Evolutionary conservation across 2,113 vertebrate genomes (phyloP).

Genomic region (Vanacampus margaritifer): DNA sequence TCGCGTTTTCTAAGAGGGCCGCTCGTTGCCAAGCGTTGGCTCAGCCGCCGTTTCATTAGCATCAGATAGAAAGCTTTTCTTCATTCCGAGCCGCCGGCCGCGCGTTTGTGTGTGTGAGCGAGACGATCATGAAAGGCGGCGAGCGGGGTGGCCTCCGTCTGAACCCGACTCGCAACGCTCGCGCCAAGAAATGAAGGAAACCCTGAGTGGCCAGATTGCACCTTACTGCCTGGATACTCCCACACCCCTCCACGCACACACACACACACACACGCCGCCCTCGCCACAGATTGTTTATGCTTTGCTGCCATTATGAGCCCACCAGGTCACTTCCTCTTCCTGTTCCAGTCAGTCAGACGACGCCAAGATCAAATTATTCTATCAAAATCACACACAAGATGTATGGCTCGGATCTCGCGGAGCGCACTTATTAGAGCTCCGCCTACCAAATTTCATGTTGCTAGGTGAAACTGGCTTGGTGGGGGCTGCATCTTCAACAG

Average conservation of each 20-base stretch:
- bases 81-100: constrained; percentile 23
- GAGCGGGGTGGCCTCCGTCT: constrained; percentile 35
- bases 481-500: no score
- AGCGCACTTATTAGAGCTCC: background rate
- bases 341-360: background rate
- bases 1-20: constrained; percentile 44
- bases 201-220: constrained; percentile 13
- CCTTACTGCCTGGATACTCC: background rate
- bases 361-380: background rate
- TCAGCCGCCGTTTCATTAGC: constrained; percentile 57
- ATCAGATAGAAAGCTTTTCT: constrained; percentile 55
- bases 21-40: constrained; percentile 52
- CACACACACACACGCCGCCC: no score
- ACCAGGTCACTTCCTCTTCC: background rate
- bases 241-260: background rate
- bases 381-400: background rate
- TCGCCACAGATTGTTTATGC: background rate
- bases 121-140: constrained; percentile 36
- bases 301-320: background rate
- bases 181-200: constrained; percentile 7
- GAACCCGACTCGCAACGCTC: constrained; percentile 28
- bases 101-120: constrained; percentile 11
- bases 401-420: background rate
- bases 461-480: no score
- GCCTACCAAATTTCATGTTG: background rate